phyloP scores from a whole-genome alignment of 2,113 vertebrate species.

The Poicephalus gulielmi region DNA sequence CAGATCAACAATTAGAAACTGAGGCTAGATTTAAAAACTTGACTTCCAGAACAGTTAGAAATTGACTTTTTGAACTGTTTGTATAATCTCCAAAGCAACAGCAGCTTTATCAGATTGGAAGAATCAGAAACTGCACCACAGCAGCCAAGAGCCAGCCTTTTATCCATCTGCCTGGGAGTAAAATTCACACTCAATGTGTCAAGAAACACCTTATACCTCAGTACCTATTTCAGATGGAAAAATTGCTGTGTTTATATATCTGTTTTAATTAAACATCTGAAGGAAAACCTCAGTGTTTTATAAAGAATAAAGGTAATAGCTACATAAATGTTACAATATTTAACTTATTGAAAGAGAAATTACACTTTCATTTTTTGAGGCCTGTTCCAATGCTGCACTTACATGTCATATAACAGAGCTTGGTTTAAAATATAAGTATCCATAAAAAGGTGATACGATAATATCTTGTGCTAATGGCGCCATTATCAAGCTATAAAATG shows the following conservation, averaged over 20 bases:
- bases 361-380: constrained; percentile 32
- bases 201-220: background rate
- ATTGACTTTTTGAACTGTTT: background rate
- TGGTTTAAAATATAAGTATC: constrained; percentile 56
- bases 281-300: background rate
- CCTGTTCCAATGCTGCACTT: constrained; percentile 28
- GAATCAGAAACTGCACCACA: background rate
- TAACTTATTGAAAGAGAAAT: constrained; percentile 43
- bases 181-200: background rate
- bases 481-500: constrained; percentile 59
- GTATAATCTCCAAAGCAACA: background rate
- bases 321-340: constrained; percentile 34
- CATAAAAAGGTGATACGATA: constrained; percentile 57
- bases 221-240: background rate
- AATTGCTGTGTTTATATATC: background rate
- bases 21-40: background rate
- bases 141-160: background rate
- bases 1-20: background rate
- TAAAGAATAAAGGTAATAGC: constrained; percentile 26
- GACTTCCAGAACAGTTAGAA: background rate
- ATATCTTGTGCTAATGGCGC: constrained; percentile 50
- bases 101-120: background rate
- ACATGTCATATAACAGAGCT: constrained; percentile 2
- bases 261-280: background rate
- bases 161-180: background rate